Evolutionary conservation across 2,888 invertebrate species (phyloP), one percentile per base, ranked within the genome.

Genomic region (Pseudoips prasinana): DNA sequence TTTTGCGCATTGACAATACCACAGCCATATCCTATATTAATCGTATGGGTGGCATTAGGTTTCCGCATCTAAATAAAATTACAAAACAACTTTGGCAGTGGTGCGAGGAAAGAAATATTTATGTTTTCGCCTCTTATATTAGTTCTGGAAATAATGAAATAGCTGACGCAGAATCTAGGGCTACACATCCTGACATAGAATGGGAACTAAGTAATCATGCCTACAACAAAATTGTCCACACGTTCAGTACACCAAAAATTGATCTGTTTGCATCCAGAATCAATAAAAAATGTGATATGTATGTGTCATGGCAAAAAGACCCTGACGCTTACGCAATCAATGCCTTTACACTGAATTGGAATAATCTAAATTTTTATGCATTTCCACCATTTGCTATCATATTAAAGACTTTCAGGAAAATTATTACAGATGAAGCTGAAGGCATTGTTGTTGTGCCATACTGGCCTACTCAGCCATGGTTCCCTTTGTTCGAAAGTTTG

Each of bases 1-100:
- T 42, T 6, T 11, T 46, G 1, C 17, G 41, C 1, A 18, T 46
- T 7, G 41, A 46, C 7, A 46, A 46, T 18, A n/a, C n/a, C n/a
- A n/a, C n/a, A n/a, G n/a, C n/a, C n/a, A n/a, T n/a, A n/a, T n/a
- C n/a, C n/a, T n/a, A n/a, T n/a, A n/a, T n/a, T n/a, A n/a, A n/a
- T n/a, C n/a, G n/a, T n/a, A n/a, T n/a, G n/a, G n/a, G n/a, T n/a
- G n/a, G n/a, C n/a, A n/a, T n/a, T n/a, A n/a, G n/a, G n/a, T n/a
- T n/a, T n/a, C n/a, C n/a, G n/a, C n/a, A n/a, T n/a, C n/a, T n/a
- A n/a, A n/a, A n/a, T n/a, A n/a, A n/a, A n/a, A n/a, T n/a, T n/a
- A n/a, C 38, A 0, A 24, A 11, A 25, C 0, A 22, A 5, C 11
- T 37, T n/a, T 44, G 41, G 44, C 38, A 39, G 17, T 42, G 39